These are phyloP conservation scores for Crossocerus cetratus DNA, from an alignment of 2,888 invertebrate genomes.

Conservation along the genomic window DNA sequence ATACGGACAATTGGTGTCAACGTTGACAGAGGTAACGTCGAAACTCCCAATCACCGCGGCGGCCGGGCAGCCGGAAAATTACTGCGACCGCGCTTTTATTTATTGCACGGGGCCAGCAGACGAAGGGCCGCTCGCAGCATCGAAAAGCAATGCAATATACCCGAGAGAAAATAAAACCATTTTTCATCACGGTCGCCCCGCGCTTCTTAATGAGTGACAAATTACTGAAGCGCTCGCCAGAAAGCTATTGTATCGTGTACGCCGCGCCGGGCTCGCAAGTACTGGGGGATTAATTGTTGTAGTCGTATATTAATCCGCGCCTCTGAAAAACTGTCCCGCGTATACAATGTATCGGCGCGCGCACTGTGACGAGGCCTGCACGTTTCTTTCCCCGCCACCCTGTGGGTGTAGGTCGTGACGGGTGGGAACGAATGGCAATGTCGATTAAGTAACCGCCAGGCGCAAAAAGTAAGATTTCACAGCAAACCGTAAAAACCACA, in stretches of 20 bases:
- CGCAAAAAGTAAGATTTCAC: not conserved
- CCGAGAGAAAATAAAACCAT: slow-evolving; percentile 42
- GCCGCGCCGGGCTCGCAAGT: not conserved
- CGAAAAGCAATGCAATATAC: slow-evolving; percentile 34
- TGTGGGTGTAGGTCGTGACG: not conserved
- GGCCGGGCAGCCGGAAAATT: slow-evolving; percentile 38
- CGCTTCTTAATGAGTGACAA: slow-evolving; percentile 52
- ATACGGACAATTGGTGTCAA: slow-evolving; percentile 49
- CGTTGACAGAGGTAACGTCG: slow-evolving; percentile 35
- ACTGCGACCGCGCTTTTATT: slow-evolving; percentile 60
- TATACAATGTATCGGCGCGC: not conserved
- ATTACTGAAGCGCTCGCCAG: slow-evolving; percentile 22
- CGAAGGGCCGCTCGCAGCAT: slow-evolving; percentile 52
- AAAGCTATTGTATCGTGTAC: slow-evolving; percentile 6
- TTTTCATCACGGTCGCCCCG: slow-evolving; percentile 41
- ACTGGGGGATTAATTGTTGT: not conserved
- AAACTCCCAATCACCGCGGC: slow-evolving; percentile 36
- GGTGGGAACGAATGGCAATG: not conserved
- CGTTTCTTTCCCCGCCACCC: too few relatives aligned
- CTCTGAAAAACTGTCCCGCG: not conserved
- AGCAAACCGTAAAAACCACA: not conserved
- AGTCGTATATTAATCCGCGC: not conserved
- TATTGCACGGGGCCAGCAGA: slow-evolving; percentile 56
- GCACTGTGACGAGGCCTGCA: too few relatives aligned
- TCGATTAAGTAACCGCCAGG: not conserved